A percentile compares a stretch with the other conserved stretches of the same genome.
Conservation (phyloP, 2,797 vertebrate species). For the Microtus agrestis region DNA sequence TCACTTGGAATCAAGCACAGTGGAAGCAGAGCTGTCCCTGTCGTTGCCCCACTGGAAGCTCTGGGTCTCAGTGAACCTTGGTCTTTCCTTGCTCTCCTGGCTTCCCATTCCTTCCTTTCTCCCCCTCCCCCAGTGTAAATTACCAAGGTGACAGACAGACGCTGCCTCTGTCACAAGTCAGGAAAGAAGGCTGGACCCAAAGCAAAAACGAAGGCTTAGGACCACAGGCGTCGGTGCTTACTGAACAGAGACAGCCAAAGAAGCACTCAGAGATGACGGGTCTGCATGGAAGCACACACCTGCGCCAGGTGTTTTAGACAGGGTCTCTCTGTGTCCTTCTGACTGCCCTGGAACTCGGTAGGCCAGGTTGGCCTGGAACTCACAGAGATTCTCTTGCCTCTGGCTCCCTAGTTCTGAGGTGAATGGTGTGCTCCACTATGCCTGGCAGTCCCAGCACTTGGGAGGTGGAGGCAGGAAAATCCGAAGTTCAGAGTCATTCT, state of each 20-base stretch:
- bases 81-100: neutral
- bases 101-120: neutral
- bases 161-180: neutral
- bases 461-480: neutral
- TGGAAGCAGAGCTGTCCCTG: neutral
- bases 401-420: neutral
- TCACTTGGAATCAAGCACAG: too few species aligned
- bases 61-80: neutral
- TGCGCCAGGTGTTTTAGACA: neutral
- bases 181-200: neutral
- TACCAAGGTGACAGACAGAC: neutral
- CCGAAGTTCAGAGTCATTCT: neutral
- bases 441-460: neutral
- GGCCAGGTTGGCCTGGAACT: neutral
- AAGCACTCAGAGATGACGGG: neutral
- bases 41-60: rapidly evolving
- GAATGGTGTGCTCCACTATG: rapidly evolving
- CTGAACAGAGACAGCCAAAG: neutral
- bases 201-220: neutral
- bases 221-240: rapidly evolving
- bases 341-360: neutral
- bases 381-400: neutral
- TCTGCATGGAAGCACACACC: neutral
- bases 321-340: neutral
- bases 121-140: neutral